Conservation (phyloP, 2,797 vertebrate species). For the Platyrinchus mystaceus region DNA sequence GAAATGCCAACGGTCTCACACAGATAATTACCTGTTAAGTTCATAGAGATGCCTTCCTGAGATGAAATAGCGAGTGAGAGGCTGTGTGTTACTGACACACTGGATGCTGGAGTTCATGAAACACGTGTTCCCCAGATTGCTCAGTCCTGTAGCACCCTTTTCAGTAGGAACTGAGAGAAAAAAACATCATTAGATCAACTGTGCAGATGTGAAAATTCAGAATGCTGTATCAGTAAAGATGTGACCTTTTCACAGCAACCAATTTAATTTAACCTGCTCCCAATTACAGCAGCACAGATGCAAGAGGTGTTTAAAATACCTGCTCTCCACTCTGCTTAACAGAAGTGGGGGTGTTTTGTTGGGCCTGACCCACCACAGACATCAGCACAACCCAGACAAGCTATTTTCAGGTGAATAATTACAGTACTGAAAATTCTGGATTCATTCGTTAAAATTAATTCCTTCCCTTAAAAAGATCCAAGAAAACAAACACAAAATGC, state of each 20-base stretch:
- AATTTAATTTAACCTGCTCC: neutral
- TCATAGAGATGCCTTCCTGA: conserved; percentile 97
- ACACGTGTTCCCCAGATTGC: conserved; percentile 98
- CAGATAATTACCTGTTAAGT: conserved; percentile 88
- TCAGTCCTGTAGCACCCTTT: conserved; percentile 97
- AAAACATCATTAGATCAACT: neutral
- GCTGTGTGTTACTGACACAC: conserved; percentile 98
- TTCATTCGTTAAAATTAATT: neutral
- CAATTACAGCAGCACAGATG: accelerated
- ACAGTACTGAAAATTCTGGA: neutral
- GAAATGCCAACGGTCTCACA: neutral
- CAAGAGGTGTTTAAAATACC: neutral
- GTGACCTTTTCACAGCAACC: neutral
- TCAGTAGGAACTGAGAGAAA: conserved; percentile 90
- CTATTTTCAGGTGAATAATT: neutral
- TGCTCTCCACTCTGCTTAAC: neutral
- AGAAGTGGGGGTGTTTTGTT: neutral
- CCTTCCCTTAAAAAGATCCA: neutral
- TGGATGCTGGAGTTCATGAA: conserved; percentile 99
- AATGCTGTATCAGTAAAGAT: neutral
- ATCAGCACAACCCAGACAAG: neutral
- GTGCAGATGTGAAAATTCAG: neutral
- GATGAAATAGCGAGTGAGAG: conserved; percentile 96
- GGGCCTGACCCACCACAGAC: neutral
- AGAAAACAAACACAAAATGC: neutral